Evolutionary conservation across 2,113 vertebrate genomes (phyloP).

Genomic region (Danio rerio): GRCz12tu NC_133188.1:48326001-48326500

Average conservation of each 20-base stretch:
- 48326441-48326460: neutral
- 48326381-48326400: neutral
- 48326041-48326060: neutral
- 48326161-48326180: neutral
- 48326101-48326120: neutral
- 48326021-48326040: neutral
- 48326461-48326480: neutral
- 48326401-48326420: neutral
- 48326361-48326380: constrained; percentile 1
- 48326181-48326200: neutral
- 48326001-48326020: too few relatives aligned
- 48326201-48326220: neutral
- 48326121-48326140: neutral
- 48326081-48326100: neutral
- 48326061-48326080: neutral
- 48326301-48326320: neutral
- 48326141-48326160: neutral
- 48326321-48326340: neutral
- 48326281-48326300: neutral
- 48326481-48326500: neutral
- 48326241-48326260: constrained; percentile 5
- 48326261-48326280: constrained; percentile 8
- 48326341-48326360: neutral
- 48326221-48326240: neutral
- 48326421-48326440: neutral